Evolutionary conservation across 1,140 invertebrate genomes (phyloP), one percentile per base, ranked within the genome.

Genomic region (Penaeus japonicus): DNA sequence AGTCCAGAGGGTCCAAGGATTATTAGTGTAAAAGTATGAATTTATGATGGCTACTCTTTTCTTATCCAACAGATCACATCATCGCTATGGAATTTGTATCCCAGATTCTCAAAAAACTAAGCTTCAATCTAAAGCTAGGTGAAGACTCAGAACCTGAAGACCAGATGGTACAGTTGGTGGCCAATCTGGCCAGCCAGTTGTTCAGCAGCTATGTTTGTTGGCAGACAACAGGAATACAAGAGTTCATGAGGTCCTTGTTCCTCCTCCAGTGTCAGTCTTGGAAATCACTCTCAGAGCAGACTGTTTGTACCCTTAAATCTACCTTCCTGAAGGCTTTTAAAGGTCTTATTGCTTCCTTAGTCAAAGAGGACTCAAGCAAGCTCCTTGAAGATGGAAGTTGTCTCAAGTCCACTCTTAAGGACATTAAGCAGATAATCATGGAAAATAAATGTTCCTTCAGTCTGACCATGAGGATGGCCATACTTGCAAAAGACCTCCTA

Each of bases 261-360:
- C 54, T 80, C 57, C 77, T 87, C 4, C 78, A 80, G 22, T 80
- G 85, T 24, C 85, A 87, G 39, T 81, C 85, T 0, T 87, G 57
- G 20, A 87, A 87, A 54, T 80, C 57, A 10, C 39, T 87, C 1
- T 39, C 57, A 7, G 85, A 70, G 18, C 59, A 81, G 7, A 87
- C 85, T 27, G 47, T 81, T 70, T 35, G 54, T 17, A 27, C 70
- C 0, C 77, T 87, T 30, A 80, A 87, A 47, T 35, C 78, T 24
- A 87, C 85, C 12, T 87, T 87, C 77, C 24, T 81, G 62, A 87
- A 87, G 39, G 85, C 54, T 73, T 87, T 87, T 57, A 24, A 81
- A 17, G 77, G 78, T 15, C 59, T 87, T 20, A 55, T 87, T 47
- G 39, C 57, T 30, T 80, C 47, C 30, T 2, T 87, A 30, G 32